phyloP scores from a whole-genome alignment of 2,888 invertebrate genomes.

The Schizotus pectinicornis region DNA sequence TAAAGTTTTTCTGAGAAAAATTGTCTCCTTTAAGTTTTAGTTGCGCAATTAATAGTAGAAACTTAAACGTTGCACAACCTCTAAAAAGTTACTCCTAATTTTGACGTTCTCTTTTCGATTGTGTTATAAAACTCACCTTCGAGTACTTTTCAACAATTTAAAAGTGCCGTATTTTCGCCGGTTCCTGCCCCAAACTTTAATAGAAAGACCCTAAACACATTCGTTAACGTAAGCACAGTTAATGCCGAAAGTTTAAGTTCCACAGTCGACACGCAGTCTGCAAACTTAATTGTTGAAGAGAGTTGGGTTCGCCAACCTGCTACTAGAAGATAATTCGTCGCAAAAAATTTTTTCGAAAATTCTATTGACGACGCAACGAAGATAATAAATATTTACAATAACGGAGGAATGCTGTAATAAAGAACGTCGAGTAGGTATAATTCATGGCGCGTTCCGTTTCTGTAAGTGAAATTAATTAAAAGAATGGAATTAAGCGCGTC shows the following conservation, averaged over 20 bases:
- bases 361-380: not conserved
- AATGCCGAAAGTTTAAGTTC: conserved; percentile 35
- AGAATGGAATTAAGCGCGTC: conserved; percentile 27
- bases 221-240: conserved; percentile 37
- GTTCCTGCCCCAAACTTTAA: conserved; percentile 2
- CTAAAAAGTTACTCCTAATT: no score
- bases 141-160: no score
- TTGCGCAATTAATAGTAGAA: no score
- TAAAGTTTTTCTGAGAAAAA: no score
- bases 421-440: not conserved
- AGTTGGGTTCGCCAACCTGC: conserved; percentile 17
- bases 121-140: no score
- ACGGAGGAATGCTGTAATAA: not conserved
- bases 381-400: not conserved
- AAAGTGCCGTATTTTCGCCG: no score
- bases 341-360: not conserved
- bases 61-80: no score
- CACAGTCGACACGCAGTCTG: conserved; percentile 33
- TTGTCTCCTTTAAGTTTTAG: no score
- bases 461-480: conserved; percentile 28
- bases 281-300: conserved; percentile 39
- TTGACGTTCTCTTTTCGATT: no score
- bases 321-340: conserved; percentile 1
- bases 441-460: conserved; percentile 1
- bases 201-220: conserved; percentile 28